phyloP scores from a whole-genome alignment of 2,888 invertebrate species.

The Aquatica leii region DNA sequence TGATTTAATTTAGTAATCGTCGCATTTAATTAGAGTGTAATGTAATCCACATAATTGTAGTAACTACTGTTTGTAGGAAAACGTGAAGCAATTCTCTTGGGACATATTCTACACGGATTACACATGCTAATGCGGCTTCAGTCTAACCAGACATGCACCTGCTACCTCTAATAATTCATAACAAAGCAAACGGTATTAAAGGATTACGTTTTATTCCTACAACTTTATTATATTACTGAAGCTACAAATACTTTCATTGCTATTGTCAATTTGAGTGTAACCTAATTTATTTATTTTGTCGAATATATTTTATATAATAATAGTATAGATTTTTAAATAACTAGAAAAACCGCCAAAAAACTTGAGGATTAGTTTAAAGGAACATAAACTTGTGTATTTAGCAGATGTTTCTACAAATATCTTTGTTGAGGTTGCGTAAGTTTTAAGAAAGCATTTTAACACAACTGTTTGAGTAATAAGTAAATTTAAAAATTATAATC shows the following conservation, averaged over 20 bases:
- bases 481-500: too few relatives aligned
- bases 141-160: constrained; percentile 34
- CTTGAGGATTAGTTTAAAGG: too few relatives aligned
- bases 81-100: constrained; percentile 28
- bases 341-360: too few relatives aligned
- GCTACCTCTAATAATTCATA: constrained; percentile 33
- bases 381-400: too few relatives aligned
- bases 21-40: constrained; percentile 15
- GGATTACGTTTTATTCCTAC: constrained; percentile 21
- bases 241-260: neutral
- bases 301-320: too few relatives aligned
- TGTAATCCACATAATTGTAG: constrained; percentile 16
- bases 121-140: constrained; percentile 35
- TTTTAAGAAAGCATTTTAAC: too few relatives aligned
- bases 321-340: too few relatives aligned
- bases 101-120: constrained; percentile 32
- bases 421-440: too few relatives aligned
- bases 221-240: neutral
- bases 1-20: neutral
- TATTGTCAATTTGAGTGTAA: too few relatives aligned
- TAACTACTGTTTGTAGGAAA: constrained; percentile 18
- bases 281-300: too few relatives aligned
- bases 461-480: too few relatives aligned
- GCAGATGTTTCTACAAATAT: too few relatives aligned
- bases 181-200: constrained; percentile 29